Evolutionary conservation across 2,113 vertebrate species (phyloP).

Genomic region (Pleuronectes platessa): DNA sequence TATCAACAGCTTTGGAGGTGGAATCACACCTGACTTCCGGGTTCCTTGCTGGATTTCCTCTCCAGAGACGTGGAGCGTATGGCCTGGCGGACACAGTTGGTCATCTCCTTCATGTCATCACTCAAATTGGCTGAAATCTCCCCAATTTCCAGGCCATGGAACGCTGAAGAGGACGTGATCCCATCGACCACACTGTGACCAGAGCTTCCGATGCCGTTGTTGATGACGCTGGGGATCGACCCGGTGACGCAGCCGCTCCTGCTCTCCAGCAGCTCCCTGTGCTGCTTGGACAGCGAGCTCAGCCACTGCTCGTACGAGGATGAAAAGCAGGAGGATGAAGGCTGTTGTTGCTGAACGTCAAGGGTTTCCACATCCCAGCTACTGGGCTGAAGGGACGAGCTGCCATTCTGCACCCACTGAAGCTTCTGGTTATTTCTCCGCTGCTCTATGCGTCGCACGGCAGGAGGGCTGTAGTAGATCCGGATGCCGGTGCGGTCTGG

Average conservation of each 20-base stretch:
- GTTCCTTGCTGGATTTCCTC: conserved; percentile 91
- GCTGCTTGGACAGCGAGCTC: conserved; percentile 92
- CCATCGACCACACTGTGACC: conserved; percentile 54
- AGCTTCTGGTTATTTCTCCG: conserved; percentile 57
- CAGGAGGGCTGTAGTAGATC: conserved; percentile 96
- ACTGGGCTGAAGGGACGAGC: conserved; percentile 13
- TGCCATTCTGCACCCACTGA: conserved; percentile 39
- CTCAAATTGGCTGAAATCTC: conserved; percentile 95
- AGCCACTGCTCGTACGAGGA: conserved; percentile 91
- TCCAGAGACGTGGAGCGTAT: conserved; percentile 96
- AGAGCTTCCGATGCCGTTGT: conserved; percentile 30
- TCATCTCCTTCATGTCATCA: conserved; percentile 99
- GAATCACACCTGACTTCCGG: conserved; percentile 81
- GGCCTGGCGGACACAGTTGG: conserved; percentile 96
- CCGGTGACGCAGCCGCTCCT: conserved; percentile 57
- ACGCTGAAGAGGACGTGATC: conserved; percentile 73
- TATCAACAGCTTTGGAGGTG: background rate
- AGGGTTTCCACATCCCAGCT: background rate
- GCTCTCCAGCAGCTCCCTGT: conserved; percentile 88
- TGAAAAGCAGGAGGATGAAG: conserved; percentile 43
- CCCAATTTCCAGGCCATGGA: conserved; percentile 86
- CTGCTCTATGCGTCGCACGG: conserved; percentile 86
- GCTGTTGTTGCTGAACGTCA: conserved; percentile 42
- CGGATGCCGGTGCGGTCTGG: conserved; percentile 96
- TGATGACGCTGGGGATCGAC: conserved; percentile 40